Conservation (phyloP, 2,888 invertebrate species). For the Hecatera dysodea region DNA sequence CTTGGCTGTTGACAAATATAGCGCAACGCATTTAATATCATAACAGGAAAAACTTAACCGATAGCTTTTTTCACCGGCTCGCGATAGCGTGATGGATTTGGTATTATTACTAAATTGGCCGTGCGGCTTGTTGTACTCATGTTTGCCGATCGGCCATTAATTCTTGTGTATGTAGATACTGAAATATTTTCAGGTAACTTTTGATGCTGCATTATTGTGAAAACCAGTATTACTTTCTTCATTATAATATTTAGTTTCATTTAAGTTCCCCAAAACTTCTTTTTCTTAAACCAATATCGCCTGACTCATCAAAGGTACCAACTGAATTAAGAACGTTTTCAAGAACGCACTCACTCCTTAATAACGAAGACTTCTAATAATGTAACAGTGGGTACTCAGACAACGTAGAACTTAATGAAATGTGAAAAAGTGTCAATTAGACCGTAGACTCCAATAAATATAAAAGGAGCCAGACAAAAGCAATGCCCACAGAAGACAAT, state of each 20-base stretch:
- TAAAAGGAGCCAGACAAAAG: constrained; percentile 64
- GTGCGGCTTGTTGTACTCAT: constrained; percentile 36
- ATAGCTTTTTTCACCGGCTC: constrained; percentile 59
- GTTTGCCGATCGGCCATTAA: constrained; percentile 28
- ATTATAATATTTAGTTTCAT: not conserved
- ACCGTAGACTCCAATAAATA: constrained; percentile 75
- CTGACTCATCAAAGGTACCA: not conserved
- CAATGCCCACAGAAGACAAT: constrained; percentile 44
- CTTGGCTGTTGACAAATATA: constrained; percentile 74
- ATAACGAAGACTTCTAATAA: constrained; percentile 41
- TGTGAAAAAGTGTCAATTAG: constrained; percentile 79
- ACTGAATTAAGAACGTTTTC: constrained; percentile 17
- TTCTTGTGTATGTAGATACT: constrained; percentile 23
- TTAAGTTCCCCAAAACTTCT: not conserved
- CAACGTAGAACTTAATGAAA: constrained; percentile 74
- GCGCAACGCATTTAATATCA: constrained; percentile 69
- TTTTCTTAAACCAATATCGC: not conserved
- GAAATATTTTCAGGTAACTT: constrained; percentile 21
- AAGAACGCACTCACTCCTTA: constrained; percentile 17
- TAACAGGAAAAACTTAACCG: constrained; percentile 67
- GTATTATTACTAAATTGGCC: constrained; percentile 59
- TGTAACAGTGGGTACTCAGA: constrained; percentile 55
- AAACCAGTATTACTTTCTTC: not conserved
- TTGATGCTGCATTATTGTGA: not conserved
- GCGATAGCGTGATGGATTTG: constrained; percentile 61